Evolutionary conservation across 2,113 vertebrate genomes (phyloP), one percentile per base, ranked within the genome.

Genomic region (Cynopterus brachyotis): DNA sequence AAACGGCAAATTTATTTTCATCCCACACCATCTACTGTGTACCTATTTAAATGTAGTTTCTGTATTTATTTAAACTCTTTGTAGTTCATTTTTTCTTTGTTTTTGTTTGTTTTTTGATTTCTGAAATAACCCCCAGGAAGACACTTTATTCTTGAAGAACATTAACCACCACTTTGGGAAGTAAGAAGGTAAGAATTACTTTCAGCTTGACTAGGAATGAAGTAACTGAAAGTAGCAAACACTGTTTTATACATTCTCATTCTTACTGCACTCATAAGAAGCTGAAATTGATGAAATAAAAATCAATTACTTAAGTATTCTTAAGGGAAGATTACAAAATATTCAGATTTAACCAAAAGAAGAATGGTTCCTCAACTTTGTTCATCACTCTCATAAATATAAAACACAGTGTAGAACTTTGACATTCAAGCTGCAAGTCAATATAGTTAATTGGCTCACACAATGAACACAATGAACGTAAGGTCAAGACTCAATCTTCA

Each of bases 131-230:
- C 7, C 37, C 35, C 32, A 89, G 42, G 95, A 93, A 83, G 73
- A 76, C 28, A 0, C 40, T 42, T 80, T 15, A n/a, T 80, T 96
- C 76, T 83, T 92, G 55, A 90, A 95, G 72, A n/a, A 96, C 16
- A 42, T 16, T 16, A 5, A 75, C 13, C 20, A 0, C 79, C 55
- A 55, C 94, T 75, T 89, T 62, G 64, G 59, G 32, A 95, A 79
- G 35, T 20, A 76, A 72, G 20, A 90, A 95, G 95, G 96, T 97
- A 98, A 97, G 95, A 40, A 50, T 60, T 22, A 67, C n/a, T 60
- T 95, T 92, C 37, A 66, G 5, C 55, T 66, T 72, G 11, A 40
- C 10, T 17, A 24, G 60, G 45, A 90, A 55, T 55, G 16, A 16
- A 86, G 13, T 17, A 26, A 47, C 2, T 89, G 37, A 57, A 82